Conservation (phyloP, 2,113 vertebrate species). For the Stercorarius parasiticus region DNA sequence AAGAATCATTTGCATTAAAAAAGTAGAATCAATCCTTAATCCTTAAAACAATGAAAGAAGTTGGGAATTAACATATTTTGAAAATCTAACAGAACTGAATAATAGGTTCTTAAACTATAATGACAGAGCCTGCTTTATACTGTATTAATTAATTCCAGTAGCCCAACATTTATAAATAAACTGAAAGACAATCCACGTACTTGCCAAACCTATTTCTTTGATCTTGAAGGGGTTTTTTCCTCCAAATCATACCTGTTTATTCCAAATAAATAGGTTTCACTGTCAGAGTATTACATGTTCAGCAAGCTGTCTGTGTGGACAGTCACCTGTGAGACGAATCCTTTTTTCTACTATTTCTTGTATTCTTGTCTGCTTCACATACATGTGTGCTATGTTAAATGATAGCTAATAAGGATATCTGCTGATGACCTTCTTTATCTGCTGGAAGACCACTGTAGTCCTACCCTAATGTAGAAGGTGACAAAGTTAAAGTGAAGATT, state of each 20-base stretch:
- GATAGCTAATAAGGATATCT: background rate
- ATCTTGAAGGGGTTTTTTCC: rapidly evolving
- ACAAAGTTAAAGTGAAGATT: background rate
- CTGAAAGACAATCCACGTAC: background rate
- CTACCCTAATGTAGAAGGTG: background rate
- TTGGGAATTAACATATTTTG: background rate
- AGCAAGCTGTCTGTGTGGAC: background rate
- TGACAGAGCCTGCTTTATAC: background rate
- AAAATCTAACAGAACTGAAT: background rate
- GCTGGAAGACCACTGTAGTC: background rate
- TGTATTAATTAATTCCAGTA: background rate
- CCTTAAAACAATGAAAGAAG: background rate
- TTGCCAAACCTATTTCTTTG: background rate
- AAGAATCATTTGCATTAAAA: background rate
- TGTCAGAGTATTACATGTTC: background rate
- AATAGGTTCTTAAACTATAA: background rate
- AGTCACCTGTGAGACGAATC: background rate
- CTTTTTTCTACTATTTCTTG: background rate
- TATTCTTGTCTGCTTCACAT: background rate
- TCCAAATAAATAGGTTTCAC: background rate
- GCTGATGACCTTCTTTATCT: background rate
- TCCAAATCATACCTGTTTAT: background rate
- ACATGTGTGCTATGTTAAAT: background rate
- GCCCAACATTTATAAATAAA: background rate
- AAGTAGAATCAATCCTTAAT: background rate